Evolutionary conservation across 2,797 vertebrate genomes (phyloP).

Genomic region (Pangasius macronema): DNA sequence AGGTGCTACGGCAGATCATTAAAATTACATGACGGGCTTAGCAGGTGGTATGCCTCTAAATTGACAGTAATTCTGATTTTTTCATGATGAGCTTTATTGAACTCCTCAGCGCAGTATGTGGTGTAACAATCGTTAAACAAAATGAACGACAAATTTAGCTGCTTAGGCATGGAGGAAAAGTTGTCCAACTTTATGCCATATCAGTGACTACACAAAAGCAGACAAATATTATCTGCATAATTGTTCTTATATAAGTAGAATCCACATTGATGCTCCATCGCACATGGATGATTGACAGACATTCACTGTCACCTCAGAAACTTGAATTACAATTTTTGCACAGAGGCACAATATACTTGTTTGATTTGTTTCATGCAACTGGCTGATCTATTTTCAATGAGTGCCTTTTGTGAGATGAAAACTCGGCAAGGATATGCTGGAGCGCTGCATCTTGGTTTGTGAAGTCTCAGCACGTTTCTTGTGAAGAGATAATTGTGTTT

Average conservation of each 20-base stretch:
- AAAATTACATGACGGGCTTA: slow-evolving; percentile 56
- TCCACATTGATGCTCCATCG: background rate
- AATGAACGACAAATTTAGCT: slow-evolving; percentile 21
- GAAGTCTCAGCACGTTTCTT: slow-evolving; percentile 33
- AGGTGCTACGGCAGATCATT: slow-evolving; percentile 60
- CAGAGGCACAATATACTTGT: background rate
- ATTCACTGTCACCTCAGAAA: slow-evolving; percentile 11
- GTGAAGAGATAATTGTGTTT: slow-evolving; percentile 57
- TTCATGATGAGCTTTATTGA: slow-evolving; percentile 50
- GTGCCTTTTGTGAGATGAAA: slow-evolving; percentile 25
- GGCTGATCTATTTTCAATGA: slow-evolving; percentile 10
- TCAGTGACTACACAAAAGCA: background rate
- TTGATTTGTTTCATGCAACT: slow-evolving; percentile 6
- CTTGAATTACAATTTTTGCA: background rate
- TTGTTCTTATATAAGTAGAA: background rate
- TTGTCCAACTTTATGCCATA: slow-evolving; percentile 20
- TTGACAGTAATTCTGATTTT: slow-evolving; percentile 57
- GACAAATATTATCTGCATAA: background rate
- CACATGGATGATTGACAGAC: slow-evolving; percentile 24
- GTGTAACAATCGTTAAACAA: slow-evolving; percentile 48
- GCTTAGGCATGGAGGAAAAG: slow-evolving; percentile 16
- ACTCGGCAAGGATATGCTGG: background rate
- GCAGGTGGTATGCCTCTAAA: slow-evolving; percentile 56
- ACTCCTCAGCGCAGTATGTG: slow-evolving; percentile 48
- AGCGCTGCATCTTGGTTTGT: slow-evolving; percentile 21